Evolutionary conservation across 2,797 vertebrate genomes (phyloP).

Genomic region (Avahi laniger): DNA sequence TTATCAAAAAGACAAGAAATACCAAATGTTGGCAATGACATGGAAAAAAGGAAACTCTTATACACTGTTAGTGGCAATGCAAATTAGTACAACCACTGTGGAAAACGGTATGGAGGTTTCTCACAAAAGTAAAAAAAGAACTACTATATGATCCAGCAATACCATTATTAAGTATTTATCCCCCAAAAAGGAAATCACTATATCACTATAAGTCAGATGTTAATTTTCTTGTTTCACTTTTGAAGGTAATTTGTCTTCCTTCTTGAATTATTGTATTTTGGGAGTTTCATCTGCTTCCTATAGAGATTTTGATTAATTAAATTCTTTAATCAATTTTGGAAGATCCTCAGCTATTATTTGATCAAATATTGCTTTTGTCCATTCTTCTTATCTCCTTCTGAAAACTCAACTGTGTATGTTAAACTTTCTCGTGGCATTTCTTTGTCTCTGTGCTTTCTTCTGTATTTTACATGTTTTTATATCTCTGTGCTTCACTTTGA

Average conservation of each 20-base stretch:
- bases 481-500: not conserved
- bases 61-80: not conserved
- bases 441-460: not conserved
- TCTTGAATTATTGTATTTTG: not conserved
- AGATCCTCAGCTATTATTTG: constrained; percentile 1
- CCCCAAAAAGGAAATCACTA: not conserved
- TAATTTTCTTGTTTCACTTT: not conserved
- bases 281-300: not conserved
- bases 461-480: constrained; percentile 12
- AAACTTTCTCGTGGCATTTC: not conserved
- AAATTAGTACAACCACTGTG: not conserved
- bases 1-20: not conserved
- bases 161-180: not conserved
- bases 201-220: not conserved
- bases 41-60: not conserved
- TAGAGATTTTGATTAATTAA: not conserved
- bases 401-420: not conserved
- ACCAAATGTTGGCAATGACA: not conserved
- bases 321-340: not conserved
- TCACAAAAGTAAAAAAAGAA: not conserved
- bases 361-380: not conserved
- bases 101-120: not conserved
- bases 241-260: not conserved
- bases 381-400: not conserved
- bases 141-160: not conserved